Evolutionary conservation across 2,797 vertebrate genomes (phyloP), one percentile per base, ranked within the genome.

Genomic region (Sarcophilus harrisii): DNA sequence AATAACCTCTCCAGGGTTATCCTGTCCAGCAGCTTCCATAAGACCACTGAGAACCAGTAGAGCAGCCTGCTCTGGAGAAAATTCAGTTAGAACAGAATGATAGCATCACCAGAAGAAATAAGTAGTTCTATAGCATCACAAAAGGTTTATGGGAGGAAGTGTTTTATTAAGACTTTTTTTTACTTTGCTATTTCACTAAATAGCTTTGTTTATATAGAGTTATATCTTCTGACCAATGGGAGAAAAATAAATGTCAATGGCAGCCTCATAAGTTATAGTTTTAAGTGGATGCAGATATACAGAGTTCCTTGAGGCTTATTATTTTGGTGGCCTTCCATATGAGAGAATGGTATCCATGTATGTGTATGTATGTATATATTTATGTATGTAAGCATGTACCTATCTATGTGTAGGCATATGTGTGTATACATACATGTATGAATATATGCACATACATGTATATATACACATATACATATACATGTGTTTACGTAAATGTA

Each of bases 341-440:
- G 38, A 45, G 9, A 49, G 38, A 9, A 87, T 6, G 10, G 38
- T 49, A 24, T 2, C 21, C 3, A 27, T 27, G 10, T 49, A 87
- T 87, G 18, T 73, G 18, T 21, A 3, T 24, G 6, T 0, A 29
- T 59, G 9, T 3, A 24, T 38, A 24, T 1, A 38, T 18, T 9
- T 0, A 66, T 6, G 38, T 1, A 9, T 45, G 16, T 73, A 0
- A 21, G 2, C 21, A 6, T 38, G 18, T 2, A 73, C 38, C 2
- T 59, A 10, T 59, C 5, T 28, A 1, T 24, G 6, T 27, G 5
- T n/a, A 6, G 2, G 6, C 3, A n/a, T 16, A n/a, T 16, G 4
- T 14, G 4, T 12, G 13, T 29, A 5, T 4, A 13, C 11, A 13
- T 12, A 6, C 24, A 18, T n/a, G 14, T 18, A 16, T 6, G 32